Conservation (phyloP, 2,888 invertebrate species). For the Drosophila atripex region DNA sequence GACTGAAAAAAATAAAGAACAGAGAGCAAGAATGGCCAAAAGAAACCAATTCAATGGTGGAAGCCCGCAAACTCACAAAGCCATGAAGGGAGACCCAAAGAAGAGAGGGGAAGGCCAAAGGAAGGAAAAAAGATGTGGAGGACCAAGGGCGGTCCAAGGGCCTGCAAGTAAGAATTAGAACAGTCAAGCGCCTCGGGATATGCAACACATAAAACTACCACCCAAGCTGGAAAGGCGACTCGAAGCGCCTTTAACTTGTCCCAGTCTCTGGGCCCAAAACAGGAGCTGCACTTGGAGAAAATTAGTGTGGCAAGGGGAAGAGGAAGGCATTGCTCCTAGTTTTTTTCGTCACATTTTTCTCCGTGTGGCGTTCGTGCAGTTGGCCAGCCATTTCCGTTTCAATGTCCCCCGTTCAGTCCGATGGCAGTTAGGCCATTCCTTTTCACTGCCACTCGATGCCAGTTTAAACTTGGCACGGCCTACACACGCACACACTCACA, state of each 20-base stretch:
- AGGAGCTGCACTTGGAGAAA: conserved; percentile 8
- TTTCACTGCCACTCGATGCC: conserved; percentile 36
- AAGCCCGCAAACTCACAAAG: conserved; percentile 41
- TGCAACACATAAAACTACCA: conserved; percentile 72
- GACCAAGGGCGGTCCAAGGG: conserved; percentile 12
- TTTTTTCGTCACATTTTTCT: conserved; percentile 9
- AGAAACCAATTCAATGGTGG: conserved; percentile 47
- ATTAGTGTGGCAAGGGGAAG: background rate
- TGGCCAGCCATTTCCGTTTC: conserved; percentile 69
- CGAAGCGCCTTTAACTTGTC: conserved; percentile 36
- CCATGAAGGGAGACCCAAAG: conserved; percentile 23
- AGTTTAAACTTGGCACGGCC: conserved; percentile 67
- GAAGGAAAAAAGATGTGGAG: conserved; percentile 10
- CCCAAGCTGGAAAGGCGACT: conserved; percentile 28
- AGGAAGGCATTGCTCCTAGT: background rate
- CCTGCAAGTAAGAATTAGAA: conserved; percentile 61
- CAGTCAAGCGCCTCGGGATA: conserved; percentile 70
- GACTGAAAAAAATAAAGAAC: conserved; percentile 33
- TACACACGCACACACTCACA: conserved; percentile 21
- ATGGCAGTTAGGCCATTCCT: conserved; percentile 53
- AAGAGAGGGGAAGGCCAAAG: background rate
- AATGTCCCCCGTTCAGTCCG: conserved; percentile 59
- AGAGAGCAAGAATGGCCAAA: conserved; percentile 21
- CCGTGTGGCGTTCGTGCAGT: conserved; percentile 24
- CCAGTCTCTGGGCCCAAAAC: conserved; percentile 6